These are phyloP conservation scores for Drosophila anomelani DNA, from an alignment of 2,888 invertebrate species.

Conservation along the genomic window DNA sequence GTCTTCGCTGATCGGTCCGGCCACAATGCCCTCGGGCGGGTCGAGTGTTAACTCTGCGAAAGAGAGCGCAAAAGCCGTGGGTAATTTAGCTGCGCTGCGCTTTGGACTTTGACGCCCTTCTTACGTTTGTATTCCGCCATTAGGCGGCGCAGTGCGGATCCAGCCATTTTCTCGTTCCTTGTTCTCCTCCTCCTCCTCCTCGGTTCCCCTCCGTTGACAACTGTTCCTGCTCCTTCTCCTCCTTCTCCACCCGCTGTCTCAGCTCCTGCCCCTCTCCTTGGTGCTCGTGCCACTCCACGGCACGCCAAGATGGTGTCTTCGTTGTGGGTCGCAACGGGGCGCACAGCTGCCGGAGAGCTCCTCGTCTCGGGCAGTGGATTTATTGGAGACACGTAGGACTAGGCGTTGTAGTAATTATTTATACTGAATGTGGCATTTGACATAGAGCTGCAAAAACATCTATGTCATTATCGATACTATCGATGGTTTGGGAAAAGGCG, in stretches of 20 bases:
- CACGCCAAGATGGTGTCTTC: slow-evolving; percentile 19
- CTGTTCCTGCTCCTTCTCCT: not conserved
- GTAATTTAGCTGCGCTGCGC: not conserved
- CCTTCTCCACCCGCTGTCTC: slow-evolving; percentile 7
- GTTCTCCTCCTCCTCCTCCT: not conserved
- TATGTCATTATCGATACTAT: slow-evolving; percentile 5
- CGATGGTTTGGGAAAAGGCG: not conserved
- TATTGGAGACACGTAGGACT: slow-evolving; percentile 45
- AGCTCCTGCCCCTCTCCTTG: slow-evolving; percentile 14
- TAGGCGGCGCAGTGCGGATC: slow-evolving; percentile 92
- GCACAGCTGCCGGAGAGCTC: slow-evolving; percentile 36
- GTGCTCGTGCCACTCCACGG: slow-evolving; percentile 6
- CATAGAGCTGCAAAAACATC: slow-evolving; percentile 1
- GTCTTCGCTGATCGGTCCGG: slow-evolving; percentile 98
- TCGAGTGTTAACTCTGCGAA: slow-evolving; percentile 93
- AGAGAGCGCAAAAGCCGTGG: not conserved
- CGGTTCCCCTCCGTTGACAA: too few relatives aligned
- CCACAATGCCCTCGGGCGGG: slow-evolving; percentile 99
- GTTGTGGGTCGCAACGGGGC: slow-evolving; percentile 27
- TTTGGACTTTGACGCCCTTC: slow-evolving; percentile 50
- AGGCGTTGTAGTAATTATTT: slow-evolving; percentile 41
- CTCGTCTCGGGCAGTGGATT: slow-evolving; percentile 9
- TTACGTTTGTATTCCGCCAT: slow-evolving; percentile 96
- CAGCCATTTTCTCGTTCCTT: slow-evolving; percentile 88
- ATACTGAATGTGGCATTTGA: slow-evolving; percentile 35